Base-by-base conservation (phyloP, 2,888 invertebrate genomes). In the Dione vanillae region DNA sequence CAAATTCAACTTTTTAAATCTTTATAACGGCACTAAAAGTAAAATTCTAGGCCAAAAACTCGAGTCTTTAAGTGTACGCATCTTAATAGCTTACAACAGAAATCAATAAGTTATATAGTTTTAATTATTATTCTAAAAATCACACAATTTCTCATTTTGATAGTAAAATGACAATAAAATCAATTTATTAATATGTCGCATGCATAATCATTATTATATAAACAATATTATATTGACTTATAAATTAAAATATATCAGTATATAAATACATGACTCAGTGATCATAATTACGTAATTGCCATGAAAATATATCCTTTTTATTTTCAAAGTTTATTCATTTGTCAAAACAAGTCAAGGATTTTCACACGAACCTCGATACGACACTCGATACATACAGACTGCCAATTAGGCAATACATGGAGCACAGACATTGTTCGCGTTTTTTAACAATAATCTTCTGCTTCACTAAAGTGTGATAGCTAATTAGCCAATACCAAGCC, bases 311-410 rank as follows among this genome's bases (percentile, higher is more conserved):
- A 54, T 35, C 8, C 9, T 54, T 16, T 35, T 6, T 37, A 54
- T 54, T 54, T 35, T 37, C 16, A 37, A 56, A 37, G 16, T 7
- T 16, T 56, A 56, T 56, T 56, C 56, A 16, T 16, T 16, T 56
- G 37, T 37, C 56, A 40, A 9, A 8, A n/a, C n/a, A 16, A 16
- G 10, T 40, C 16, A 56, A 37, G 37, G 37, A 56, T 37, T 56
- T 56, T 56, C 56, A 56, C 56, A 56, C 56, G 56, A 37, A 54
- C 37, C 56, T 56, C 56, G 37, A 56, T 56, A 56, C 37, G 16
- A 37, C 56, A 37, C 56, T 56, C 37, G 9, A 56, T 16, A 16
- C 37, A 56, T 35, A 37, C 56, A 56, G 56, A 37, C 37, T 56
- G 56, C 56, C 56, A 56, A 56, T 56, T 56, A 56, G 16, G 37